Evolutionary conservation across 2,888 invertebrate genomes (phyloP).

Genomic region (Geophilus truncorum): DNA sequence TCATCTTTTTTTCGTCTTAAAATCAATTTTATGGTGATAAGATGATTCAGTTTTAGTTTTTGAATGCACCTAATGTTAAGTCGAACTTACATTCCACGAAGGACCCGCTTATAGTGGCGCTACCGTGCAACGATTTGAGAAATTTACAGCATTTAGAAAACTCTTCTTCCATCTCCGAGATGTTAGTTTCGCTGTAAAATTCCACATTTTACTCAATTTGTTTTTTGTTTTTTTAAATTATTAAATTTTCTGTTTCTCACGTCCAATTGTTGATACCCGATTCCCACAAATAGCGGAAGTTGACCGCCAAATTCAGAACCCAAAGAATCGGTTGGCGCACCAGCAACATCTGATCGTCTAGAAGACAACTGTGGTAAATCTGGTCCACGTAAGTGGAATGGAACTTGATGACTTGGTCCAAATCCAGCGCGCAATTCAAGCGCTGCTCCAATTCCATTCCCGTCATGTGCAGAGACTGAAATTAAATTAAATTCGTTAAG

Average conservation of each 20-base stretch:
- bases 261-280: constrained; percentile 43
- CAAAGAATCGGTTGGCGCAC: constrained; percentile 45
- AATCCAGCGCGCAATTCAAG: constrained; percentile 29
- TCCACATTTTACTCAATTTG: too few species aligned
- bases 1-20: too few species aligned
- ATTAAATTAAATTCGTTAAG: neutral
- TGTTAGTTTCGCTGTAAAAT: neutral
- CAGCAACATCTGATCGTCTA: constrained; percentile 43
- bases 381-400: constrained; percentile 42
- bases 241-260: too few species aligned
- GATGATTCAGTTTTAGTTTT: too few species aligned
- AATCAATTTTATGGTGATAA: too few species aligned
- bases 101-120: constrained; percentile 46
- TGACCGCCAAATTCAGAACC: constrained; percentile 45
- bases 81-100: constrained; percentile 47
- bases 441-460: constrained; percentile 45
- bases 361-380: constrained; percentile 46
- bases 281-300: constrained; percentile 45
- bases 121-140: constrained; percentile 46
- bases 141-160: constrained; percentile 46
- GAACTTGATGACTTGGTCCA: neutral
- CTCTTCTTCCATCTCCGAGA: constrained; percentile 43
- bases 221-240: too few species aligned
- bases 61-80: too few species aligned
- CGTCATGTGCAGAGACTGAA: constrained; percentile 46